Evolutionary conservation across 2,888 invertebrate species (phyloP).

Genomic region (Epinotia brunnichana): DNA sequence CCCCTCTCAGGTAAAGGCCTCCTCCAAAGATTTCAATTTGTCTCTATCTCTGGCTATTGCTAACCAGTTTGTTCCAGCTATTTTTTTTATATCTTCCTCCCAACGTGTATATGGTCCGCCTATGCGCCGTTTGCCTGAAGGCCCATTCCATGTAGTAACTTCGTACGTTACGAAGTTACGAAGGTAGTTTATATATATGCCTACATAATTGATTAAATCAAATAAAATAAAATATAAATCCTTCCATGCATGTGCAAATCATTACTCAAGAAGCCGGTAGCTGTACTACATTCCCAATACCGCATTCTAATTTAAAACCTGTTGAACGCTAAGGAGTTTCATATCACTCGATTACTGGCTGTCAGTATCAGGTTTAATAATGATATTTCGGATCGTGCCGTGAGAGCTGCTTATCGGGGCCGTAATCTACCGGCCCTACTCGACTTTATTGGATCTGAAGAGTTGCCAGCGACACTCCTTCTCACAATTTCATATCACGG

Average conservation of each 20-base stretch:
- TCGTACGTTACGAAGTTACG: no score
- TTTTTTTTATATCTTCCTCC: no score
- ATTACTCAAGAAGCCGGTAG: not conserved
- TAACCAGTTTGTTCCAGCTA: no score
- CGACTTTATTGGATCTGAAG: conserved; percentile 65
- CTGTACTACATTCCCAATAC: not conserved
- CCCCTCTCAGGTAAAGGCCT: no score
- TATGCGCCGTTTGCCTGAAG: no score
- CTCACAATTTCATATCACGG: conserved; percentile 53
- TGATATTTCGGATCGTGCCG: conserved; percentile 37
- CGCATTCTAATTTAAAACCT: conserved; percentile 13
- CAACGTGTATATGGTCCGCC: no score
- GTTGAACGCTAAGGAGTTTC: conserved; percentile 42
- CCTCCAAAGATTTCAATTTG: no score
- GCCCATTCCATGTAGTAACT: no score
- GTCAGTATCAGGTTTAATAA: conserved; percentile 30
- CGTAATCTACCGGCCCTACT: conserved; percentile 34
- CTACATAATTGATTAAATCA: no score
- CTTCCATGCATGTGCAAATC: not conserved
- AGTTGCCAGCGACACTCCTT: conserved; percentile 58
- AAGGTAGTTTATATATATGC: no score
- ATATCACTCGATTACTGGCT: conserved; percentile 32
- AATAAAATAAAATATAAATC: no score
- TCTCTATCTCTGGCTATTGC: no score
- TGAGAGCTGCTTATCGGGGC: conserved; percentile 54